phyloP scores from a whole-genome alignment of 2,888 invertebrate genomes.

The Euproctis similis region DNA sequence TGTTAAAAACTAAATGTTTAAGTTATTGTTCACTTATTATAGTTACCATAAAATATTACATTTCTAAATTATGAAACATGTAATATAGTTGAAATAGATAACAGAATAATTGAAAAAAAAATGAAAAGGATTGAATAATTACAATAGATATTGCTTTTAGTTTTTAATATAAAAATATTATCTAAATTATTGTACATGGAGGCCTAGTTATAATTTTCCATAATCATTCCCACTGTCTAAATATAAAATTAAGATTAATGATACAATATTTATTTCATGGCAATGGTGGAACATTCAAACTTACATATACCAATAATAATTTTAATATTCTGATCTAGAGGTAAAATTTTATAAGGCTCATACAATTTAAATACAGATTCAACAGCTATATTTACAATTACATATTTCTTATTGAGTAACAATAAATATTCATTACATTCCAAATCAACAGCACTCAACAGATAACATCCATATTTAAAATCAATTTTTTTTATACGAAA shows the following conservation, averaged over 20 bases:
- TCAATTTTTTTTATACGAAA: constrained; percentile 42
- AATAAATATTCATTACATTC: constrained; percentile 36
- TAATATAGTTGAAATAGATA: too few species aligned
- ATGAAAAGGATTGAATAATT: too few species aligned
- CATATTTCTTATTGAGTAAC: constrained; percentile 42
- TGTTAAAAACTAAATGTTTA: too few species aligned
- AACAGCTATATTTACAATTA: constrained; percentile 29
- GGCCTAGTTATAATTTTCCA: too few species aligned
- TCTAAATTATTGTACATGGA: too few species aligned
- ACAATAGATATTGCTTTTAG: too few species aligned
- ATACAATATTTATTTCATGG: constrained; percentile 4
- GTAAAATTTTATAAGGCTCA: constrained; percentile 44
- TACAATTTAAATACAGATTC: constrained; percentile 47
- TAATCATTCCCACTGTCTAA: too few species aligned
- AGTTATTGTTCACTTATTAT: too few species aligned
- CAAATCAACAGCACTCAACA: constrained; percentile 37
- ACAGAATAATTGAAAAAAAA: too few species aligned
- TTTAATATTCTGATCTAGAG: constrained; percentile 21
- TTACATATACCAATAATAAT: constrained; percentile 56
- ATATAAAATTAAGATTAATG: neutral
- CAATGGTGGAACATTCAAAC: constrained; percentile 40
- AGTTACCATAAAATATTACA: too few species aligned
- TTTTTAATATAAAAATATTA: too few species aligned
- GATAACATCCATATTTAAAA: constrained; percentile 48
- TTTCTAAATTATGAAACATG: too few species aligned